Base-by-base conservation (phyloP, 2,888 invertebrate species). In the Emmelina monodactyla region DNA sequence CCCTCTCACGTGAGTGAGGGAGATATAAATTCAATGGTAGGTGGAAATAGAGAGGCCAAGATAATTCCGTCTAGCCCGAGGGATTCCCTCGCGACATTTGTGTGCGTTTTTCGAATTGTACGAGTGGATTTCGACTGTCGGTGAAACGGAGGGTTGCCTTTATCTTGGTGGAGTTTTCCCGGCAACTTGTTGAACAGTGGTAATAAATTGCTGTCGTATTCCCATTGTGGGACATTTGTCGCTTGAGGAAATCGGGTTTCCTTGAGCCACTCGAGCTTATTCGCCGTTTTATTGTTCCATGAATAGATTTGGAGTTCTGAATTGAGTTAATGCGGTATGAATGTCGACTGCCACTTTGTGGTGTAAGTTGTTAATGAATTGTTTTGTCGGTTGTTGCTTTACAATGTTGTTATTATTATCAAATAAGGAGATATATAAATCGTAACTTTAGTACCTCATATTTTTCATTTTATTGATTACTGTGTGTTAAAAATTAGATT, bases 21-120 rank as follows among this genome's bases (percentile, higher is more conserved):
- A 56, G 75, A 76, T 44, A 57, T 53, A 49, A 70, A 71, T 73
- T 64, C 62, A 79, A 79, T 78, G 72, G 76, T 76, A 78, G 71
- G 71, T 70, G 73, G 78, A 76, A 78, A 79, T 78, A 78, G 76
- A 73, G 58, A 65, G 67, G 56, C 62, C 65, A 72, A 76, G 76
- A 76, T 75, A 71, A 78, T 72, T 78, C 75, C 67, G 79, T 79
- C 79, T 79, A 75, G 79, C 70, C 72, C 65, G 71, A 78, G 79
- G 79, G 78, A 75, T 73, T 78, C 75, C 79, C 79, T 70, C 68
- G 69, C 78, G 79, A 73, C 79, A 78, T 57, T 76, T 69, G 78
- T 79, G 78, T 76, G 76, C 70, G 75, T 69, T 75, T 76, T 72
- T 72, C 58, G 60, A 58, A 69, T 69, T 71, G 66, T 63, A 65